Evolutionary conservation across 2,113 vertebrate genomes (phyloP).

Genomic region (Coptodon rendalli): DNA sequence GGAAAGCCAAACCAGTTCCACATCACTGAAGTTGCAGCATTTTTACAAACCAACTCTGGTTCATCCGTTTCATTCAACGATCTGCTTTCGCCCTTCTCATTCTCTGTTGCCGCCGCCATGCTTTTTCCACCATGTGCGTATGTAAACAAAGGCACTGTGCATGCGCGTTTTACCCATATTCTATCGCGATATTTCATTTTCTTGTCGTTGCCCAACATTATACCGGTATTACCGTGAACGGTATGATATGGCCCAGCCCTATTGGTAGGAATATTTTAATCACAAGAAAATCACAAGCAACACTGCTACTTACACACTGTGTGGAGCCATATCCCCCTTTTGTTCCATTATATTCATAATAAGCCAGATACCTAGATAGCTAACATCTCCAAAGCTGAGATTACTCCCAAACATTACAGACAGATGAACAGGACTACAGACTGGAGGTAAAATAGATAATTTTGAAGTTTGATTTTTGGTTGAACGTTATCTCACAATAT

Average conservation of each 20-base stretch:
- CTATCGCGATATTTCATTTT: fast-evolving
- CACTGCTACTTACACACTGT: not conserved
- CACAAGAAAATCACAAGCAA: not conserved
- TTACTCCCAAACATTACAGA: not conserved
- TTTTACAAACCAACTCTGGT: too few relatives aligned
- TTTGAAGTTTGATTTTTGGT: not conserved
- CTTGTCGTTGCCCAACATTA: not conserved
- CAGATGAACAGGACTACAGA: not conserved
- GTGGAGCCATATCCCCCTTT: not conserved
- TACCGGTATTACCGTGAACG: fast-evolving
- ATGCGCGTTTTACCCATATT: fast-evolving
- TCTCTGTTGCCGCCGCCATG: too few relatives aligned
- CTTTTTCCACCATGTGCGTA: too few relatives aligned
- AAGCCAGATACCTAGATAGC: not conserved
- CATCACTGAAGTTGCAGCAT: too few relatives aligned
- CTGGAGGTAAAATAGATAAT: not conserved
- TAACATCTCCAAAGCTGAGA: not conserved
- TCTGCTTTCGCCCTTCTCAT: too few relatives aligned
- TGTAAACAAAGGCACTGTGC: too few relatives aligned
- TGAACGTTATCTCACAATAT: not conserved
- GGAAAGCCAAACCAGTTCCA: too few relatives aligned
- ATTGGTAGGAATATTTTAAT: not conserved
- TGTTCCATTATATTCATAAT: not conserved
- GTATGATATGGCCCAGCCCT: not conserved
- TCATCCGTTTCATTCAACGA: too few relatives aligned